Evolutionary conservation across 92 coral and sea anemone genomes (phyloP).

Genomic region (Phenganax subtilis): DNA sequence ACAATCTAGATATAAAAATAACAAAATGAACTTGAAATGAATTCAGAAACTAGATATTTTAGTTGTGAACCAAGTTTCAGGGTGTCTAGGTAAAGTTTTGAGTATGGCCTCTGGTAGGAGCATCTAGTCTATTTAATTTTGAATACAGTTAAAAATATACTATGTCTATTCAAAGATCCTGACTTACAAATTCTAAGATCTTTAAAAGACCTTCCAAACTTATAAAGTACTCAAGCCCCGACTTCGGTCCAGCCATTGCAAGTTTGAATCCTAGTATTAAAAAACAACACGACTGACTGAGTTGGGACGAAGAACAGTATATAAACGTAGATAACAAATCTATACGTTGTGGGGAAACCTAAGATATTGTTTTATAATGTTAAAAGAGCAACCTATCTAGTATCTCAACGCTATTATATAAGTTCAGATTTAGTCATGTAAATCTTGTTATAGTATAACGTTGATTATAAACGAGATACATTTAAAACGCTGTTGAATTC

Average conservation of each 20-base stretch:
- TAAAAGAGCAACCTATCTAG: not conserved
- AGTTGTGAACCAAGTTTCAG: no score
- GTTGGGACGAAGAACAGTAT: not conserved
- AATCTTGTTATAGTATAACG: not conserved
- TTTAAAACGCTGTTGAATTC: not conserved
- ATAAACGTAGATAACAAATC: not conserved
- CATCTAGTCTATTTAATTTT: not conserved
- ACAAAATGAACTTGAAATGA: not conserved
- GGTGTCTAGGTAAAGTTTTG: not conserved
- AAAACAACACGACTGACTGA: not conserved
- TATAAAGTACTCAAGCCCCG: constrained; percentile 70
- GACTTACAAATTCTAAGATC: constrained; percentile 82
- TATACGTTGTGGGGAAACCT: not conserved
- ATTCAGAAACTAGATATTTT: no score
- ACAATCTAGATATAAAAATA: constrained; percentile 56
- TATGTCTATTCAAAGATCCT: not conserved
- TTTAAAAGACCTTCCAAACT: constrained; percentile 83
- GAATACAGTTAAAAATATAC: not conserved
- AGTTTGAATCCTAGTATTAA: not conserved
- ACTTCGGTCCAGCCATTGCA: constrained; percentile 27
- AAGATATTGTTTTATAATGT: not conserved
- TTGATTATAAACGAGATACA: not conserved
- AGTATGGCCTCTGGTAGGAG: not conserved
- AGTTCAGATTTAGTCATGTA: not conserved
- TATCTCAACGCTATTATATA: not conserved